Evolutionary conservation across 1,140 invertebrate species (phyloP).

Genomic region (Plectus sambesii): DNA sequence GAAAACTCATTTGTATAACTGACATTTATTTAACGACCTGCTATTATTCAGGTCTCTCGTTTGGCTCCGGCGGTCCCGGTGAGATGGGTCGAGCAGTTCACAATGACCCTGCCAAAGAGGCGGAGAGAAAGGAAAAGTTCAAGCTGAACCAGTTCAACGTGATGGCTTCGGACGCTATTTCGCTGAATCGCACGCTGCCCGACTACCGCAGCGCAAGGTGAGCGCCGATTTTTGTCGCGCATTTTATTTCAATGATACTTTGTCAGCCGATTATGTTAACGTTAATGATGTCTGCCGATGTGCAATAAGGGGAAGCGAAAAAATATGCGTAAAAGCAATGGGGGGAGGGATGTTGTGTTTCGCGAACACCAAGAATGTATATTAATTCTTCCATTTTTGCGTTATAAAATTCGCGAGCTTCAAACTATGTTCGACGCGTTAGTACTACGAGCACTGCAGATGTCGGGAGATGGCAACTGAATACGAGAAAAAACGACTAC

Average conservation of each 20-base stretch:
- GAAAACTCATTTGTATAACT: slow-evolving; percentile 2
- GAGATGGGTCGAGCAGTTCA: slow-evolving; percentile 20
- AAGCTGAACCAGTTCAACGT: slow-evolving; percentile 29
- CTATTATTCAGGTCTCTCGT: slow-evolving; percentile 18
- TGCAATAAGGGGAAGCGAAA: too few species aligned
- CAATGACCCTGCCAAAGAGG: slow-evolving; percentile 6
- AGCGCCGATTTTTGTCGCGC: slow-evolving; percentile 13
- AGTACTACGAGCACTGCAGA: background rate
- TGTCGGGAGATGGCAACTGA: slow-evolving; percentile 5
- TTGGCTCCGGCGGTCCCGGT: slow-evolving; percentile 11
- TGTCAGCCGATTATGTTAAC: too few species aligned
- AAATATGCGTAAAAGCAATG: too few species aligned
- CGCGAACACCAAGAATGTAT: too few species aligned
- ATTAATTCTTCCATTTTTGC: background rate
- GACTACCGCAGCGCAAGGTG: slow-evolving; percentile 19
- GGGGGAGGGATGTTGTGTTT: too few species aligned
- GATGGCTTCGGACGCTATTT: slow-evolving; percentile 25
- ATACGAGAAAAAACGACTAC: slow-evolving; percentile 48
- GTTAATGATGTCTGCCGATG: too few species aligned
- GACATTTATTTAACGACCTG: background rate
- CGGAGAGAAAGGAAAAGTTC: slow-evolving; percentile 22
- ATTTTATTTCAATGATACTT: too few species aligned
- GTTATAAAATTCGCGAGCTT: background rate
- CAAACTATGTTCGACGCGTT: too few species aligned
- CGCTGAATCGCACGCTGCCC: slow-evolving; percentile 22